Evolutionary conservation across 2,888 invertebrate genomes (phyloP).

Genomic region (Caenorhabditis sp.): DNA sequence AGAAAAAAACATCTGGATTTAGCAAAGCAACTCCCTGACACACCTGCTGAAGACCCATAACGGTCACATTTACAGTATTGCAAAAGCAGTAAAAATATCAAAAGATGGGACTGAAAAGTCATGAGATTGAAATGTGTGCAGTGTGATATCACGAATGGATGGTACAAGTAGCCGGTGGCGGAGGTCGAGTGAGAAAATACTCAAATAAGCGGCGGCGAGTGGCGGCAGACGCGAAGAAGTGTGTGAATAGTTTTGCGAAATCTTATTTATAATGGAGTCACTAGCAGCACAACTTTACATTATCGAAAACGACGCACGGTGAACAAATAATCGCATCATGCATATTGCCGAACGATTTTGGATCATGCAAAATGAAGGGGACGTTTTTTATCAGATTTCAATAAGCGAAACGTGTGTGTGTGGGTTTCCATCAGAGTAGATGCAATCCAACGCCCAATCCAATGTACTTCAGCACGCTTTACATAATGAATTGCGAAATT

Average conservation of each 20-base stretch:
- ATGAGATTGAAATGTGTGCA: constrained; percentile 12
- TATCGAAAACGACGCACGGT: constrained; percentile 63
- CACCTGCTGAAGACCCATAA: constrained; percentile 47
- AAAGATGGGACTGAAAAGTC: background rate
- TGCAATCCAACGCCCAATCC: no score
- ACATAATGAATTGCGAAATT: background rate
- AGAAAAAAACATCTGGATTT: constrained; percentile 2
- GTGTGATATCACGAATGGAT: constrained; percentile 30
- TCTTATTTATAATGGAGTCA: constrained; percentile 55
- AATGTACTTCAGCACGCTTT: background rate
- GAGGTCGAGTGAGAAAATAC: constrained; percentile 22
- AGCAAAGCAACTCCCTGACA: background rate
- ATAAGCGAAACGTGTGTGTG: no score
- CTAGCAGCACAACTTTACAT: constrained; percentile 53
- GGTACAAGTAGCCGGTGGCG: constrained; percentile 31
- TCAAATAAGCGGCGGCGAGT: constrained; percentile 48
- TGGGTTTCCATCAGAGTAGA: no score
- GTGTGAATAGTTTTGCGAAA: constrained; percentile 52
- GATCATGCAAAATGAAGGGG: constrained; percentile 19
- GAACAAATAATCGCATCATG: constrained; percentile 52
- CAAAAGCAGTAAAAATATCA: constrained; percentile 12
- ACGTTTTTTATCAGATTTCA: background rate
- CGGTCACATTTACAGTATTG: constrained; percentile 22
- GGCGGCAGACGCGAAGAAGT: constrained; percentile 22
- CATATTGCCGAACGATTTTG: constrained; percentile 7